Evolutionary conservation across 1,140 invertebrate species (phyloP).

Genomic region (Achatina immaculata): DNA sequence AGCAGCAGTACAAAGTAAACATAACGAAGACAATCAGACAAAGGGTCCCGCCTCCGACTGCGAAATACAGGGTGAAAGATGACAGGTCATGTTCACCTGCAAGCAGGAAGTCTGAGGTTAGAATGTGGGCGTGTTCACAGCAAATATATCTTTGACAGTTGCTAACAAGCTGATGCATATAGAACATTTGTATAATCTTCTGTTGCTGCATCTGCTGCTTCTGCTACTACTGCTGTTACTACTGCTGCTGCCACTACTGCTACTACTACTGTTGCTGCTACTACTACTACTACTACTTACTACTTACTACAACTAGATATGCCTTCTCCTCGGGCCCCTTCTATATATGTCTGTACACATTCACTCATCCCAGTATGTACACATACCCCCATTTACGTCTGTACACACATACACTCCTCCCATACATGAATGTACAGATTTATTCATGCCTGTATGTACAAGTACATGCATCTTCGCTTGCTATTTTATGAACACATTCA

Average conservation of each 20-base stretch:
- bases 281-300: no score
- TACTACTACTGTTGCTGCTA: not conserved
- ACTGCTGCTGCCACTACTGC: slow-evolving; percentile 18
- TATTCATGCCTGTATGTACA: no score
- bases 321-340: no score
- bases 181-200: not conserved
- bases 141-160: not conserved
- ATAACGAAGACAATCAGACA: not conserved
- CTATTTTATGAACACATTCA: no score
- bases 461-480: no score
- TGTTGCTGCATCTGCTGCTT: not conserved
- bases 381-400: no score
- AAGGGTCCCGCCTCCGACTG: not conserved
- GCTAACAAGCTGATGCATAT: not conserved
- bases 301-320: no score
- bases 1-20: not conserved
- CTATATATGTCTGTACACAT: no score
- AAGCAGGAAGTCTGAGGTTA: not conserved
- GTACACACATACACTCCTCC: no score
- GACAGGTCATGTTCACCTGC: not conserved
- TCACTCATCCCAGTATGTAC: no score
- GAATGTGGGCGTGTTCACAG: not conserved
- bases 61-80: not conserved
- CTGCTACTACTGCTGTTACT: slow-evolving; percentile 1
- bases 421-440: no score